These are phyloP conservation scores for Pampus argenteus DNA, from an alignment of 2,797 vertebrate species.

Conservation along the genomic window DNA sequence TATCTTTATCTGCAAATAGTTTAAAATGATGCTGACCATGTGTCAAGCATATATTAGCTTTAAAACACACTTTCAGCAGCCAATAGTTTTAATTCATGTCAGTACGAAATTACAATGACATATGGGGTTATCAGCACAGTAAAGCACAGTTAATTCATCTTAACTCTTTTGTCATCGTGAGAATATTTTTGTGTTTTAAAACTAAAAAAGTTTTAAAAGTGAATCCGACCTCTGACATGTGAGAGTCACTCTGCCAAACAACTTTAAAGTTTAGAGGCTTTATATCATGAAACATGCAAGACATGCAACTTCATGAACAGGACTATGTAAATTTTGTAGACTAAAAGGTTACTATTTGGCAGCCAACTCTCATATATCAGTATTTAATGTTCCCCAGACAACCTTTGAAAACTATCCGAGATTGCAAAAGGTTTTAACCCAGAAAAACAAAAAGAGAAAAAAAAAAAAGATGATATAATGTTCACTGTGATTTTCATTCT, in stretches of 20 bases:
- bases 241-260: slow-evolving; percentile 15
- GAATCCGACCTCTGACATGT: not conserved
- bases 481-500: slow-evolving; percentile 20
- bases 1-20: not conserved
- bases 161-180: not conserved
- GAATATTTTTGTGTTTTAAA: not conserved
- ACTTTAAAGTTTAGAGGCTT: not conserved
- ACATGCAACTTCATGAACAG: not conserved
- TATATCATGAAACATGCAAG: not conserved
- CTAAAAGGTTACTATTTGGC: slow-evolving; percentile 10
- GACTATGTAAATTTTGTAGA: not conserved
- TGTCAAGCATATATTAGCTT: slow-evolving; percentile 12
- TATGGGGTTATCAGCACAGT: not conserved
- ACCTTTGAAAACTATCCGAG: not conserved
- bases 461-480: slow-evolving; percentile 28
- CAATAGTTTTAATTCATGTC: not conserved
- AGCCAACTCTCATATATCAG: slow-evolving; percentile 2
- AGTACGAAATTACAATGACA: not conserved
- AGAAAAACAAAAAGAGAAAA: not conserved
- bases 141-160: not conserved
- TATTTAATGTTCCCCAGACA: not conserved
- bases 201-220: slow-evolving; percentile 1
- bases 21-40: not conserved
- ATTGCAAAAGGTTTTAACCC: not conserved
- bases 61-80: not conserved